These are phyloP conservation scores for Andrena bucephala DNA, from an alignment of 2,888 invertebrate species.

Conservation along the genomic window DNA sequence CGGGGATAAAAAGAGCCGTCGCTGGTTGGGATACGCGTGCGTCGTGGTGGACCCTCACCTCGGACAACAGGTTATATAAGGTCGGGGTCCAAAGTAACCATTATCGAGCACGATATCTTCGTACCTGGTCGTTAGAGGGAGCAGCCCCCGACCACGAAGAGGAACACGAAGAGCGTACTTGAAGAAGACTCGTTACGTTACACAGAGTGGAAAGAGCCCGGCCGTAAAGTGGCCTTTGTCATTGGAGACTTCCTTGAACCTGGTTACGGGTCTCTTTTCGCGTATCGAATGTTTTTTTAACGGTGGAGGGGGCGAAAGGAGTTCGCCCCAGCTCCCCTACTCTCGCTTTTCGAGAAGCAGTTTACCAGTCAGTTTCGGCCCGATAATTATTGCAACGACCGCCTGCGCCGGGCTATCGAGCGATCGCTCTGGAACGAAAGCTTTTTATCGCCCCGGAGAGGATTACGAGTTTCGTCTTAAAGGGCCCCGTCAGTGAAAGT, in stretches of 20 bases:
- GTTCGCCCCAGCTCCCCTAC: neutral
- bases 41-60: conserved; percentile 61
- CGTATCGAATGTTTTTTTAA: conserved; percentile 53
- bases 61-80: conserved; percentile 72
- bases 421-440: conserved; percentile 38
- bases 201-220: conserved; percentile 54
- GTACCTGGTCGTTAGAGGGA: conserved; percentile 68
- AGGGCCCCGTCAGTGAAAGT: conserved; percentile 45
- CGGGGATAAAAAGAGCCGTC: conserved; percentile 57
- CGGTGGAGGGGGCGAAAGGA: neutral
- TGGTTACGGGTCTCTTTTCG: conserved; percentile 56
- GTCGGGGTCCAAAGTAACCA: conserved; percentile 67
- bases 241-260: conserved; percentile 74
- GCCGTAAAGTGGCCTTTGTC: conserved; percentile 75
- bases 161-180: conserved; percentile 66
- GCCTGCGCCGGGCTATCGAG: conserved; percentile 28
- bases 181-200: conserved; percentile 68
- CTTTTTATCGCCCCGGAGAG: conserved; percentile 50
- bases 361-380: conserved; percentile 41
- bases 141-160: conserved; percentile 66
- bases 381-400: conserved; percentile 58
- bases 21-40: conserved; percentile 56
- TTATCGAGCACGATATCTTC: conserved; percentile 73
- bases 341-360: conserved; percentile 44
- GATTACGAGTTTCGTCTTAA: conserved; percentile 53